These are phyloP conservation scores for Conus canariensis DNA, from an alignment of 2,888 invertebrate genomes.

Conservation along the genomic window DNA sequence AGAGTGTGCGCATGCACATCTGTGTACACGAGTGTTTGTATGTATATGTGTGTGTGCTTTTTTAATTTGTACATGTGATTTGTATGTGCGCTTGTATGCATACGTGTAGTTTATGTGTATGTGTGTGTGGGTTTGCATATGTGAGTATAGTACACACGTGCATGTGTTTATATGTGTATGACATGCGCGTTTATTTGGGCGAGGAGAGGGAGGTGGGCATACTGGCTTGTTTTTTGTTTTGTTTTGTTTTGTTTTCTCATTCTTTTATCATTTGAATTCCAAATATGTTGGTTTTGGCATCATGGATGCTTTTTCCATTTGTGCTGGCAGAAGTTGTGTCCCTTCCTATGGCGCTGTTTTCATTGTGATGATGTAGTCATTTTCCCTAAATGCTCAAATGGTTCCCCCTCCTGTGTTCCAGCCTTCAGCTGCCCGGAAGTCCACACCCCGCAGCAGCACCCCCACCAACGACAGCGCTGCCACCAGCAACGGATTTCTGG, in stretches of 20 bases:
- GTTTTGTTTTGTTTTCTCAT: background rate
- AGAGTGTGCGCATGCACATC: background rate
- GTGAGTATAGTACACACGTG: too few relatives aligned
- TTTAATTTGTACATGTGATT: background rate
- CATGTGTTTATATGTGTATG: too few relatives aligned
- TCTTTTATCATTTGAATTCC: background rate
- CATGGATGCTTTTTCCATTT: too few relatives aligned
- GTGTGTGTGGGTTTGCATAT: background rate
- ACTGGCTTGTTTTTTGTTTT: background rate
- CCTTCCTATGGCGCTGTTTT: too few relatives aligned
- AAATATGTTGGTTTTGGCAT: background rate
- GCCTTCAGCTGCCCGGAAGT: background rate
- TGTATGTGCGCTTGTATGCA: too few relatives aligned
- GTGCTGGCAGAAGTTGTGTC: too few relatives aligned
- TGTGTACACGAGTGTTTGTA: background rate
- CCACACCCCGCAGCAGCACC: conserved; percentile 51
- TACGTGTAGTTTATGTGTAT: background rate
- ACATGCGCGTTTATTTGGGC: too few relatives aligned
- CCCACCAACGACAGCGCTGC: conserved; percentile 45
- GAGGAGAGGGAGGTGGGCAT: too few relatives aligned
- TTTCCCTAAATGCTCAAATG: too few relatives aligned
- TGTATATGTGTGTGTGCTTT: background rate
- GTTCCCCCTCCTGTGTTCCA: too few relatives aligned
- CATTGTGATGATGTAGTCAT: too few relatives aligned
- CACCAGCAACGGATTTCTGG: conserved; percentile 10